Evolutionary conservation across 2,888 invertebrate genomes (phyloP), one percentile per base, ranked within the genome.

Genomic region (Ferdinandea cuprea): DNA sequence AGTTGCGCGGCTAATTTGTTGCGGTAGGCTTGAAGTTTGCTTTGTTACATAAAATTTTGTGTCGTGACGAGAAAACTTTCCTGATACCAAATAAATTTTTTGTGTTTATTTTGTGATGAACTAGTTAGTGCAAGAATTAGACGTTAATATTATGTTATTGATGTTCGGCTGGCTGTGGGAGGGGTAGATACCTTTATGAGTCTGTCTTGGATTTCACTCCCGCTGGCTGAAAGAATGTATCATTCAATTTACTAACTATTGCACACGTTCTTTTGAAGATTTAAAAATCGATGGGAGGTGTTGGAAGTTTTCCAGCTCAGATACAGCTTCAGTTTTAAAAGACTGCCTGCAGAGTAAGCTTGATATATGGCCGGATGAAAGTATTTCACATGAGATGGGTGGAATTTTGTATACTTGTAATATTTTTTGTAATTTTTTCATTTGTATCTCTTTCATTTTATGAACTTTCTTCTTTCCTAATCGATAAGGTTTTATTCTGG

Each of bases 1-100:
- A 61, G 65, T 42, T 35, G 59, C 17, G 40, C 17, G 40, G 63
- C 71, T 81, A 81, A 81, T 81, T 77, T 76, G 77, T 71, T 81
- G 81, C 77, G 81, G 81, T 77, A 77, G 71, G 65, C 48, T 77
- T 19, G 71, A 61, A 46, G 50, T 46, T 46, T 44, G 52, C 44
- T 58, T 46, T 54, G 77, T 81, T 81, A 66, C 66, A 72, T 81
- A 81, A 81, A 66, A 17, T 15, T 13, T n/a, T 46, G n/a, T 52
- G 9, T 72, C 58, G 77, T 77, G 65, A 71, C 58, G 71, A 13
- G 74, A 81, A 71, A 71, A 59, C 76, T 71, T 37, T 42, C 30
- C 25, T 25, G 61, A 58, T 59, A 58, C 58, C 40, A 40, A 48
- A 9, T 35, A 40, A 48, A 9, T 35, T 15, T 19, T 28, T 32